Evolutionary conservation across 2,113 vertebrate genomes (phyloP), one percentile per base, ranked within the genome.

Genomic region (Columba livia): DNA sequence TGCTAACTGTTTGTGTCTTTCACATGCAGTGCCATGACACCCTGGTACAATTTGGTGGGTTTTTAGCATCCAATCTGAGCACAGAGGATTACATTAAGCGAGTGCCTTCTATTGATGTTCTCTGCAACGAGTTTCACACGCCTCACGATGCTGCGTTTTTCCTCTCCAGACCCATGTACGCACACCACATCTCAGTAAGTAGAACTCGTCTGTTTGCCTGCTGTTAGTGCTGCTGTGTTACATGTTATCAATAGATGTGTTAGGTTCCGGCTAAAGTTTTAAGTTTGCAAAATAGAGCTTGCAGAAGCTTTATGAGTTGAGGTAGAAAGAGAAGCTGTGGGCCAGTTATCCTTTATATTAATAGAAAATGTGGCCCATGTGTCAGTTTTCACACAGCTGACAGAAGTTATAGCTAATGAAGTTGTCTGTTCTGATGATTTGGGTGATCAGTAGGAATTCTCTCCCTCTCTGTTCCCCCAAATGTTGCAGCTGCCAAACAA

Each of bases 81-180:
- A 99, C 99, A 73, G 99, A 99, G 97, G 99, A 99, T 98, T 99
- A 99, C 97, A 99, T 99, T 97, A 99, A 99, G 95, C 98, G 99
- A 78, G 99, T 99, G 97, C 99, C 99, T 97, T 99, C 99, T 57
- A 99, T 99, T 74, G 99, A 99, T 20, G 97, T 99, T 81, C 99
- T 99, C 51, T 99, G 99, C 94, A 99, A 99, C 85, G 98, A 99
- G 96, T 99, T 99, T 95, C 99, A 99, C 97, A 99, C 99, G 6
- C 99, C 99, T 57, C 99, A 99, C 0, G 99, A 99, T 67, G 99
- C 99, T 72, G 99, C 99, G 7, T 99, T 99, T 97, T 99, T 99
- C 97, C 98, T 99, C 65, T 99, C 99, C 17, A 98, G 99, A 53
- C 99, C 99, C 69, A 99, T 99, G 99, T 99, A 99, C 66, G 99